These are phyloP conservation scores for Ptyas mucosa DNA, from an alignment of 2,113 vertebrate species.

Conservation along the genomic window DNA sequence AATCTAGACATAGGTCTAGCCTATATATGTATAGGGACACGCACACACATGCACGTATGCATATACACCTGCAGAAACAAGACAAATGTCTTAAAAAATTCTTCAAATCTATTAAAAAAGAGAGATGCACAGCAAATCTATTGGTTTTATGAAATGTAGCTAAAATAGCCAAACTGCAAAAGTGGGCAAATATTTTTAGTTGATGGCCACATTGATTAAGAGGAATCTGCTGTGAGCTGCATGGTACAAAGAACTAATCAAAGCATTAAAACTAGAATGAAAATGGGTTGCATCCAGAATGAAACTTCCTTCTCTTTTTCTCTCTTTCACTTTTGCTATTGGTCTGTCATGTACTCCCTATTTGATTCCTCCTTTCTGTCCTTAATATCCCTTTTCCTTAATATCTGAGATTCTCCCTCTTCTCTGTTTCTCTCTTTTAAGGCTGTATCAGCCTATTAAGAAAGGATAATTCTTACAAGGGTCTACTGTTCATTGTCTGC, in stretches of 20 bases:
- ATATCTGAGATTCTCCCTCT: neutral
- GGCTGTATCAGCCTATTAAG: neutral
- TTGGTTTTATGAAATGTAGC: neutral
- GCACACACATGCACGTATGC: too few relatives aligned
- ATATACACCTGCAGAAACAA: neutral
- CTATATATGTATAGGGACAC: neutral
- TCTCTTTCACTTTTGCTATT: neutral
- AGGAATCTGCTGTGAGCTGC: neutral
- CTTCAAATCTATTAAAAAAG: neutral
- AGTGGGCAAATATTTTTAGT: neutral
- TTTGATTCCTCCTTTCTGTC: neutral
- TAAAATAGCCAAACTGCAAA: neutral
- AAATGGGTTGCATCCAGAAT: neutral
- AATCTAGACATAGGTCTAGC: neutral
- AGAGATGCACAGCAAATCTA: neutral
- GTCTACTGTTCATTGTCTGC: neutral
- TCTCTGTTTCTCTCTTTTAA: neutral
- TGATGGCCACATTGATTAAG: neutral
- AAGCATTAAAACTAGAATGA: neutral
- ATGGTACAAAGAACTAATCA: neutral
- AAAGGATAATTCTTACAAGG: neutral
- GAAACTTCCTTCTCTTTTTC: neutral
- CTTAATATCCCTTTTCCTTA: neutral
- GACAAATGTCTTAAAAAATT: neutral
- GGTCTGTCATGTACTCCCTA: neutral